Evolutionary conservation across 2,113 vertebrate genomes (phyloP).

Genomic region (Eurystomus gularis): DNA sequence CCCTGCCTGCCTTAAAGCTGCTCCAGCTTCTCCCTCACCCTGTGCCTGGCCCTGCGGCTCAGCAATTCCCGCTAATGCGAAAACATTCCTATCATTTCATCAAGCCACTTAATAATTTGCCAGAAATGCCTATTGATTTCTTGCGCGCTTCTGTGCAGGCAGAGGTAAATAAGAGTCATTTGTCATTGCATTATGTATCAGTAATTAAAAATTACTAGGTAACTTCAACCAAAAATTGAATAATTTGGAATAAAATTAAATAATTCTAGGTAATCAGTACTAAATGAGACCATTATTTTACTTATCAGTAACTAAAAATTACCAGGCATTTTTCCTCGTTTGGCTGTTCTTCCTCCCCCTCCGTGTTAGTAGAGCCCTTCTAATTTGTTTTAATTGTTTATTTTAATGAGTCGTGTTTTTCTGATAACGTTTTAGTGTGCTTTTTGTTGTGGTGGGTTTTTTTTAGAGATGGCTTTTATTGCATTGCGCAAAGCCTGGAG

Average conservation of each 20-base stretch:
- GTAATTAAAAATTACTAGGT: conserved; percentile 75
- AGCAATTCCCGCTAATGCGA: background rate
- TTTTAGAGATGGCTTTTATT: conserved; percentile 63
- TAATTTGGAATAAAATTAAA: conserved; percentile 61
- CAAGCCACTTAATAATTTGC: conserved; percentile 24
- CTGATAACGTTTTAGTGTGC: conserved; percentile 60
- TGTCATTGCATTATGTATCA: conserved; percentile 33
- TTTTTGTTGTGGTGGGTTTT: conserved; percentile 23
- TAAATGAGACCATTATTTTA: conserved; percentile 67
- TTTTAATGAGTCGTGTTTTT: conserved; percentile 68
- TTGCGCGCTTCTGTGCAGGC: conserved; percentile 31
- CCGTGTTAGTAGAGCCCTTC: conserved; percentile 18
- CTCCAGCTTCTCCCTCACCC: background rate
- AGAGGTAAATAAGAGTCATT: conserved; percentile 70
- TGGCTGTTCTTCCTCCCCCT: conserved; percentile 43
- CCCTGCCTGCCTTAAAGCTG: background rate
- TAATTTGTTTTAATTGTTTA: conserved; percentile 75
- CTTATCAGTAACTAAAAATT: conserved; percentile 71
- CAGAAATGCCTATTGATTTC: conserved; percentile 66
- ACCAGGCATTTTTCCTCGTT: conserved; percentile 37
- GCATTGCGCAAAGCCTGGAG: conserved; percentile 51
- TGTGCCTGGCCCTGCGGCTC: background rate
- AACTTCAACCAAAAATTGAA: conserved; percentile 66
- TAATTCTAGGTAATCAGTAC: conserved; percentile 54
- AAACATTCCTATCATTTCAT: conserved; percentile 35